Base-by-base conservation (phyloP, 2,888 invertebrate genomes). In the Ophion obscuratus region DNA sequence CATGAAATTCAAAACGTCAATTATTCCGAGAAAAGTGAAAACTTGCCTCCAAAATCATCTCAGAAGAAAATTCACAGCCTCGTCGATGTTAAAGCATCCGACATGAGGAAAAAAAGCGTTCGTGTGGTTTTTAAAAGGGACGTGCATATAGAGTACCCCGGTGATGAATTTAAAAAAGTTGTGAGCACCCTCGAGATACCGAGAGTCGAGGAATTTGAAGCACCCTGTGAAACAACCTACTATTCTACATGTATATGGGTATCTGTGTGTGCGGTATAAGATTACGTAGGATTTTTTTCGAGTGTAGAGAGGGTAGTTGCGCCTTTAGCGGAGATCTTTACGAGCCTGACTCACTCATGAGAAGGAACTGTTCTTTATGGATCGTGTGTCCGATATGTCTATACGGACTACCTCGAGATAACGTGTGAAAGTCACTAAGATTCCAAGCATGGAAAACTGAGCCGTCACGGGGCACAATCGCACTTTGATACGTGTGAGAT, bases 311-410 rank as follows among this genome's bases (percentile, higher is more conserved):
- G 68, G 66, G 81, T 68, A 40, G 81, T 68, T 81, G 67, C 68
- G 73, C 62, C 57, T 85, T 85, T 78, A 20, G 71, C 57, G 40
- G 66, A 84, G 76, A 77, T 76, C 84, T 71, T 84, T 59, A 81
- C 70, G 73, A 84, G 76, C 66, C 73, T 73, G 73, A 84, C 73
- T 81, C 81, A 77, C 14, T 53, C 17, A 17, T 17, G 14, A 17
- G 53, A 61, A 84, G 77, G 70, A 80, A 81, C 84, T 76, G 62
- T 74, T 59, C 61, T 76, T 70, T 64, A 31, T 71, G 67, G 53
- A 71, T 64, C 59, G 47, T 66, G 53, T 66, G 10, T 53, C 67
- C 62, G 53, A 61, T 64, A 59, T 71, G 80, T 27, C 70, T 47
- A 47, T 44, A 70, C 40, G 47, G 68, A 44, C 44, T 47, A 47